Evolutionary conservation across 2,113 vertebrate genomes (phyloP), one percentile per base, ranked within the genome.

Genomic region (Plotosus lineatus): DNA sequence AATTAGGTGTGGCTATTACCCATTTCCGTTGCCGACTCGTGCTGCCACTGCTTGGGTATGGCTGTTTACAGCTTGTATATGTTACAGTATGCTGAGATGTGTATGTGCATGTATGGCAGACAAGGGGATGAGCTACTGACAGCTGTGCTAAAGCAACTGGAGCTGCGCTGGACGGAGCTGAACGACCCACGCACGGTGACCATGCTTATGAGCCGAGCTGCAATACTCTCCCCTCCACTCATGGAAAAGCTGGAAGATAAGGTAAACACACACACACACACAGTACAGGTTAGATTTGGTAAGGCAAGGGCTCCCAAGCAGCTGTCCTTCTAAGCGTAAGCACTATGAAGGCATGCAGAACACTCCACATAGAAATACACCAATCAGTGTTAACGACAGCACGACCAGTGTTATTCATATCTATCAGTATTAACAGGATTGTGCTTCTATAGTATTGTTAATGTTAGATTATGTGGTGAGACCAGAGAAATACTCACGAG

Each of bases 151-250:
- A 91, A 94, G 84, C 95, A 96, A 26, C 90, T 98, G 78, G 97
- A 98, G 84, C 91, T 98, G 76, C 95, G 97, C 36, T 98, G 96
- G 97, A 93, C 93, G 0, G 97, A 99, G 89, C 94, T 99, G 0
- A 82, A 88, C 0, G 94, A 96, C 8, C 46, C 91, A 0, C 91
- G 83, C 4, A 89, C 88, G 0, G 75, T 96, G 84, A 91, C 89
- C 53, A 0, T 6, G 0, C 77, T 99, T 15, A 93, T 98, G 79
- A 2, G 61, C 19, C 94, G 88, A 79, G 86, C 91, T 0, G 88
- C 90, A 1, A 81, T 74, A 63, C 7, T 97, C 55, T 93, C 95
- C 0, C 90, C 92, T 0, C 7, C 88, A 0, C 86, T 99, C 26
- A 93, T 95, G 93, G 95, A 95, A 66, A 93, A 86, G 71, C 91